phyloP scores from a whole-genome alignment of 1,140 invertebrate genomes.

The Lepidurus packardi region DNA sequence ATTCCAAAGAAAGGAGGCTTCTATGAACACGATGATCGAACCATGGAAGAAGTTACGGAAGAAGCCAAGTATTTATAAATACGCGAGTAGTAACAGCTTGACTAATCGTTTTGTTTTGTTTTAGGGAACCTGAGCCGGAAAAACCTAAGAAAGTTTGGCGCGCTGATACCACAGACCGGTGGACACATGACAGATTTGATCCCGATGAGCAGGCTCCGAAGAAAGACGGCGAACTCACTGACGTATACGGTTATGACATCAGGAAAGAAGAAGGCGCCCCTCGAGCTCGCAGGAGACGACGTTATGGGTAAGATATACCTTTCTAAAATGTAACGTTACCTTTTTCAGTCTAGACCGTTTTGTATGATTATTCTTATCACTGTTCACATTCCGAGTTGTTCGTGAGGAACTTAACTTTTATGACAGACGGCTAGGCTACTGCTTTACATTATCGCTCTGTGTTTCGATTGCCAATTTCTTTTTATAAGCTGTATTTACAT shows the following conservation, averaged over 20 bases:
- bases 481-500: constrained; percentile 23
- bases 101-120: background rate
- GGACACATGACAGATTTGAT: constrained; percentile 86
- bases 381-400: background rate
- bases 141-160: constrained; percentile 43
- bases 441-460: background rate
- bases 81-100: constrained; percentile 38
- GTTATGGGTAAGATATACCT: constrained; percentile 63
- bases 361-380: background rate
- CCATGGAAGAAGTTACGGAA: constrained; percentile 59
- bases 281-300: constrained; percentile 69
- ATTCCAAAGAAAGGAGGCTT: constrained; percentile 93
- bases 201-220: constrained; percentile 78
- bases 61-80: constrained; percentile 38
- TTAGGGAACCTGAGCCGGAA: constrained; percentile 36
- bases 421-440: background rate
- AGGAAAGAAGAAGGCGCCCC: constrained; percentile 84
- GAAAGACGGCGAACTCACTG: constrained; percentile 74
- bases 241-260: constrained; percentile 91
- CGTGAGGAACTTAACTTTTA: background rate
- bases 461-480: background rate
- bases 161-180: constrained; percentile 55
- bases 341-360: background rate
- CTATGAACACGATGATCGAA: constrained; percentile 91
- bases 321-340: background rate